Percentiles rank a stretch among this genome's conserved stretches.
Conservation (phyloP, 2,113 vertebrate genomes). For the Polypterus bichir region DNA sequence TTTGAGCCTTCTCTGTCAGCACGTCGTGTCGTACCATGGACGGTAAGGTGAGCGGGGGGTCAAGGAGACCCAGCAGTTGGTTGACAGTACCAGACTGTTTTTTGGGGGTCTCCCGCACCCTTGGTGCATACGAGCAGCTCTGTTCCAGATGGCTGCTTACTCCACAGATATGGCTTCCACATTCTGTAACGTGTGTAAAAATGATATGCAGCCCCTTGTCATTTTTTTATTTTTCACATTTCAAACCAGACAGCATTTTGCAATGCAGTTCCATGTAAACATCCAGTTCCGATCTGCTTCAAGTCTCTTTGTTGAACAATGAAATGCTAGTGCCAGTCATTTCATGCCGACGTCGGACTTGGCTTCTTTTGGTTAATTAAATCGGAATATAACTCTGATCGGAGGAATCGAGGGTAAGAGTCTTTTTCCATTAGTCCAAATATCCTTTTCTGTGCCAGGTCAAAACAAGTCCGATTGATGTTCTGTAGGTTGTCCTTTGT, state of each 20-base stretch:
- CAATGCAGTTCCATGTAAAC: slow-evolving; percentile 13
- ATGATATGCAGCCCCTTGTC: slow-evolving; percentile 19
- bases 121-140: slow-evolving; percentile 17
- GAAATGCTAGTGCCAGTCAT: slow-evolving; percentile 25
- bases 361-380: slow-evolving; percentile 88
- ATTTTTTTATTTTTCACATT: slow-evolving; percentile 7
- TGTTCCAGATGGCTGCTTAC: neutral
- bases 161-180: neutral
- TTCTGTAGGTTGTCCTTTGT: slow-evolving; percentile 93
- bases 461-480: slow-evolving; percentile 76
- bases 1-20: neutral
- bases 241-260: slow-evolving; percentile 34
- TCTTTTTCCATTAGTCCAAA: slow-evolving; percentile 97
- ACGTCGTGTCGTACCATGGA: slow-evolving; percentile 45
- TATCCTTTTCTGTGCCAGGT: slow-evolving; percentile 89
- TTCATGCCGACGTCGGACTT: slow-evolving; percentile 63
- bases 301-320: slow-evolving; percentile 19
- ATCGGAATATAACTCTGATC: slow-evolving; percentile 90
- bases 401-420: slow-evolving; percentile 92
- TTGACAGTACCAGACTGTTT: slow-evolving; percentile 61
- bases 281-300: slow-evolving; percentile 6
- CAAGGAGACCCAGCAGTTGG: slow-evolving; percentile 22
- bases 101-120: slow-evolving; percentile 29
- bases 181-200: slow-evolving; percentile 10
- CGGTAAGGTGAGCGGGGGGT: slow-evolving; percentile 24